Base-by-base conservation (phyloP, 64 coral and sea anemone species). In the Astreopora myriophthalma region DNA sequence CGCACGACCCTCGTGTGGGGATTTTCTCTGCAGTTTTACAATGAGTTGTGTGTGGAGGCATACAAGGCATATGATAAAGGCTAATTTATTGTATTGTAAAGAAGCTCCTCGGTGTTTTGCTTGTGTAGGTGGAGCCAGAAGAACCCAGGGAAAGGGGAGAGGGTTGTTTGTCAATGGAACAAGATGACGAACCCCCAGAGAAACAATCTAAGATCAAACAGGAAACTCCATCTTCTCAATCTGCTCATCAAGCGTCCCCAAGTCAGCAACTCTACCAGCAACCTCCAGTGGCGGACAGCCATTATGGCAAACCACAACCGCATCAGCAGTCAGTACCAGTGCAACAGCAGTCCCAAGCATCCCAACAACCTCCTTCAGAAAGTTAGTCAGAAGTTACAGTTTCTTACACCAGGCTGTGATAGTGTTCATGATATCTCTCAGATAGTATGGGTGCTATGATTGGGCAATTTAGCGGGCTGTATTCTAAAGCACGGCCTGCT, bases 71-170 rank as follows among this genome's bases (percentile, higher is more conserved):
- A n/a, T n/a, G n/a, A n/a, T n/a, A n/a, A n/a, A n/a, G n/a, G n/a
- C n/a, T n/a, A n/a, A n/a, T n/a, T n/a, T n/a, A n/a, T 46, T 46
- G 42, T 62, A 20, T 62, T 62, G 14, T 62, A 0, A 17, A 4
- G 57, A 8, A 0, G 6, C 11, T 8, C 68, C 14, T 11, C 61
- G 23, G 3, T 64, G 22, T 35, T 5, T 48, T 76, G 14, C 19
- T 20, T 27, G 2, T 33, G 2, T 73, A 96, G 95, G 87, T 96
- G 63, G 95, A 96, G 46, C 95, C 95, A 51, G 88, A 93, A 93
- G 95, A 96, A 31, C 67, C 57, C 46, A 40, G 57, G 39, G 44
- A 94, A 84, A 90, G 95, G 87, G 39, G 80, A 90, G 16, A 72
- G 3, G 17, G 91, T 57, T 52, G 80, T 75, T 26, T 73, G 48